Percentiles rank a stretch among this genome's conserved stretches.
phyloP scores from a whole-genome alignment of 2,113 vertebrate genomes.

The Setophaga coronata region DNA sequence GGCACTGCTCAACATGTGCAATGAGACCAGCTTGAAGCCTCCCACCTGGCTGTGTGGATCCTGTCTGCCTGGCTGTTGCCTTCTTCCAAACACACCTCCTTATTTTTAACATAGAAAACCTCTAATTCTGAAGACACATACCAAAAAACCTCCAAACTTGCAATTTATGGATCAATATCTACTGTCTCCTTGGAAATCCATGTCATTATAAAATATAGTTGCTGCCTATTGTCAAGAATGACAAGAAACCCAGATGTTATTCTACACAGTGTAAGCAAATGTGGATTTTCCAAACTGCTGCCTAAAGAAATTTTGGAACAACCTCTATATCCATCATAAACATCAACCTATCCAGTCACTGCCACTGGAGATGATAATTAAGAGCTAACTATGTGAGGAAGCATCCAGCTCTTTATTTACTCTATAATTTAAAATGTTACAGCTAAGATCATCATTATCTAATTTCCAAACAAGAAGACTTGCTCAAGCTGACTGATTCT shows the following conservation, averaged over 20 bases:
- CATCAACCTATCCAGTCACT: neutral
- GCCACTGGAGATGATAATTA: slow-evolving; percentile 41
- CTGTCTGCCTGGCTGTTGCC: neutral
- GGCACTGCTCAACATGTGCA: rapidly evolving
- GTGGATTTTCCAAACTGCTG: slow-evolving; percentile 48
- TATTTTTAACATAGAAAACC: neutral
- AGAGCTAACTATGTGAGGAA: slow-evolving; percentile 32
- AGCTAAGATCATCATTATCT: slow-evolving; percentile 1
- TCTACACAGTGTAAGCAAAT: neutral
- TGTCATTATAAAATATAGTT: slow-evolving; percentile 27
- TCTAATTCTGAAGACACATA: neutral
- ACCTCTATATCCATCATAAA: slow-evolving; percentile 48
- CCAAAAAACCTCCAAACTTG: neutral
- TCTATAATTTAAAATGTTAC: slow-evolving; percentile 37
- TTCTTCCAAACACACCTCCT: neutral
- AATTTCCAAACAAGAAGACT: slow-evolving; percentile 38
- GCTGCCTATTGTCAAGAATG: slow-evolving; percentile 7
- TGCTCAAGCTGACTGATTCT: neutral
- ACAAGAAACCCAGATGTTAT: slow-evolving; percentile 21
- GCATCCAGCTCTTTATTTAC: slow-evolving; percentile 19
- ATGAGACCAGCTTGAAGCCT: neutral
- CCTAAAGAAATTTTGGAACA: slow-evolving; percentile 36
- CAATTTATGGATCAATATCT: slow-evolving; percentile 5
- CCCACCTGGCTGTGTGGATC: neutral
- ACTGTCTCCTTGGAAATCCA: neutral